Conservation (phyloP, 2,797 vertebrate species). For the Hypotaenidia okinawae region DNA sequence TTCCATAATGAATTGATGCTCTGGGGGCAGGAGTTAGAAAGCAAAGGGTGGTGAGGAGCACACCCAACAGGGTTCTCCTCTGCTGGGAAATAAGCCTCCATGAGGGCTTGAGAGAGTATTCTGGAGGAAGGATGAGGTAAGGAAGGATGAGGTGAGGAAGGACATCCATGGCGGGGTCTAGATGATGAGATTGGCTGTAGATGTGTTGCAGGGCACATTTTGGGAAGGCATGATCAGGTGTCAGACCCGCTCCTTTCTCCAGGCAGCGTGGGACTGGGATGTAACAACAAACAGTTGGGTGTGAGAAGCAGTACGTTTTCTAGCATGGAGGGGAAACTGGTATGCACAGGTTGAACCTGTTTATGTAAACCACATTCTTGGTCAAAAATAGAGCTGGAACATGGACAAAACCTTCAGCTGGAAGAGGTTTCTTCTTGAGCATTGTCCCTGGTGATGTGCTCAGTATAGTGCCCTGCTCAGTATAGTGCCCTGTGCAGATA, state of each 20-base stretch:
- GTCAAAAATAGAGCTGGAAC: neutral
- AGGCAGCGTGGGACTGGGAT: neutral
- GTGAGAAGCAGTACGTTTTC: neutral
- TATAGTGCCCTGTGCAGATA: neutral
- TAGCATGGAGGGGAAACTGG: neutral
- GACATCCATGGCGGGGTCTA: neutral
- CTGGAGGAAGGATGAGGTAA: neutral
- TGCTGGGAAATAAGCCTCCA: neutral
- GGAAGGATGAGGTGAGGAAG: neutral
- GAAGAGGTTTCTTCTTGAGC: neutral
- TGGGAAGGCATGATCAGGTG: accelerated
- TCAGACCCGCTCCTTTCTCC: neutral
- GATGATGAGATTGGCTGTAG: neutral
- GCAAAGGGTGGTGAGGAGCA: neutral
- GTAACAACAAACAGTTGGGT: neutral
- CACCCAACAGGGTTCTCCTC: neutral
- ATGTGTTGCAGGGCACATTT: neutral
- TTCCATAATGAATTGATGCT: neutral
- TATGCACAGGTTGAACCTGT: neutral
- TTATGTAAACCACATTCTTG: neutral
- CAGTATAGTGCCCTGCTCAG: too few species aligned
- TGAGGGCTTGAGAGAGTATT: neutral
- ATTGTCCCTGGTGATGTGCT: accelerated
- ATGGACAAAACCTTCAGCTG: neutral
- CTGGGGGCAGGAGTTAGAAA: neutral